These are phyloP conservation scores for Pleuronectes platessa DNA, from an alignment of 2,113 vertebrate species.

Conservation along the genomic window DNA sequence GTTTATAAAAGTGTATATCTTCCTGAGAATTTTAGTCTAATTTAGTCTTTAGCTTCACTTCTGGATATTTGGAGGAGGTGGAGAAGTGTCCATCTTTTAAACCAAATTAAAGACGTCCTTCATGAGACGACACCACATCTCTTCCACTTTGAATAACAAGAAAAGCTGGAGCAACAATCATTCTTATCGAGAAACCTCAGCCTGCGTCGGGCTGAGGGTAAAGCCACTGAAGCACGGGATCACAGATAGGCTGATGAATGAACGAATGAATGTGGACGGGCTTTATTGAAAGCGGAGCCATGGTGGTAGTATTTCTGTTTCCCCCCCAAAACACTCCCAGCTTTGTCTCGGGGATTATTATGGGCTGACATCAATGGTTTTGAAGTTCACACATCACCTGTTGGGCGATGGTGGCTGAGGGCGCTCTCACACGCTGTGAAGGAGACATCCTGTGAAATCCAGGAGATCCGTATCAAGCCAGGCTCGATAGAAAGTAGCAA, in stretches of 20 bases:
- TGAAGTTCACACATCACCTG: conserved; percentile 62
- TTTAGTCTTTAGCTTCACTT: too few relatives aligned
- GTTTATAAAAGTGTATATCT: too few relatives aligned
- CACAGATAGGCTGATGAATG: conserved; percentile 62
- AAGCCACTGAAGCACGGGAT: conserved; percentile 71
- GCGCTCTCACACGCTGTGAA: conserved; percentile 70
- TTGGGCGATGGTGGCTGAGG: conserved; percentile 71
- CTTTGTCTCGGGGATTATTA: conserved; percentile 63
- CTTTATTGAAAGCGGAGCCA: conserved; percentile 72
- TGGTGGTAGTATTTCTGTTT: conserved; percentile 77
- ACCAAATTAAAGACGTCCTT: background rate
- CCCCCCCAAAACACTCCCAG: conserved; percentile 56
- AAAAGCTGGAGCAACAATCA: conserved; percentile 13
- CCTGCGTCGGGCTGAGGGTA: conserved; percentile 62
- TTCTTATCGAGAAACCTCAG: conserved; percentile 45
- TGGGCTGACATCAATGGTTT: conserved; percentile 69
- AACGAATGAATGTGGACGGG: conserved; percentile 56
- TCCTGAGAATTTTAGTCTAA: too few relatives aligned
- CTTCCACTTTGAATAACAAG: conserved; percentile 14
- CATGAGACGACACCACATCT: conserved; percentile 12
- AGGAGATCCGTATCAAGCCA: conserved; percentile 58
- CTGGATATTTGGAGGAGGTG: too few relatives aligned
- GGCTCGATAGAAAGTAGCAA: conserved; percentile 59
- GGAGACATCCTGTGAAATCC: conserved; percentile 64
- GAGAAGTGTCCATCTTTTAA: too few relatives aligned